A percentile compares a stretch with the other conserved stretches of the same genome.
phyloP scores from a whole-genome alignment of 2,113 vertebrate genomes.

The Toxostoma redivivum region DNA sequence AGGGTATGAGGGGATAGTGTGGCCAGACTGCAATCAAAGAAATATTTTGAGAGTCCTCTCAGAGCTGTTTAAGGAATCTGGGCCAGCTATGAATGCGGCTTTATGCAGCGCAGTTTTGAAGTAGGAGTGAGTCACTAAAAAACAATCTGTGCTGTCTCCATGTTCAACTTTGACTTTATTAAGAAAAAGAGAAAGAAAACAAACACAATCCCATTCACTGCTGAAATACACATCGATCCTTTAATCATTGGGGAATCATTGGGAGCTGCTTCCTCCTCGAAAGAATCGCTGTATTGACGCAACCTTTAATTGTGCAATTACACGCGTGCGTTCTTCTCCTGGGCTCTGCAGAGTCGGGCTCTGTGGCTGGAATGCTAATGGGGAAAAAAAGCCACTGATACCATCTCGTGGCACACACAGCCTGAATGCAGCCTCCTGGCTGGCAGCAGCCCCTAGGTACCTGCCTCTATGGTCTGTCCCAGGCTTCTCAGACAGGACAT shows the following conservation, averaged over 20 bases:
- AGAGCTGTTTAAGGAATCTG: conserved; percentile 29
- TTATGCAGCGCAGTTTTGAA: conserved; percentile 43
- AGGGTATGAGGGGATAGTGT: background rate
- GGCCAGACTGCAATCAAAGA: conserved; percentile 12
- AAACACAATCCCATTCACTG: conserved; percentile 22
- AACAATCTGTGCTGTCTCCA: conserved; percentile 39
- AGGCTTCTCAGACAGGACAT: background rate
- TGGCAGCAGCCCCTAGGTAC: background rate
- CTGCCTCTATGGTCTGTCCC: background rate
- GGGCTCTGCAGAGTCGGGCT: background rate
- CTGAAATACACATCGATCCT: background rate
- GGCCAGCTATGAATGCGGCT: conserved; percentile 4
- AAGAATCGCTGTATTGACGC: background rate
- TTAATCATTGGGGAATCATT: background rate
- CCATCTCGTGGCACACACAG: background rate
- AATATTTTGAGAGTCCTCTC: conserved; percentile 45
- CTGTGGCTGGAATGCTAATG: conserved; percentile 13
- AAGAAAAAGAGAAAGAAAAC: conserved; percentile 51
- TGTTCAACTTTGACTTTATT: conserved; percentile 52
- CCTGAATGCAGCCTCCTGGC: background rate
- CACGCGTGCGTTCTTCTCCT: background rate
- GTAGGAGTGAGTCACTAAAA: conserved; percentile 66
- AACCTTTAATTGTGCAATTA: background rate
- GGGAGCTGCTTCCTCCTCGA: background rate
- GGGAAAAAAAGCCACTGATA: background rate